phyloP scores from a whole-genome alignment of 2,113 vertebrate species.

The Archocentrus centrarchus region DNA sequence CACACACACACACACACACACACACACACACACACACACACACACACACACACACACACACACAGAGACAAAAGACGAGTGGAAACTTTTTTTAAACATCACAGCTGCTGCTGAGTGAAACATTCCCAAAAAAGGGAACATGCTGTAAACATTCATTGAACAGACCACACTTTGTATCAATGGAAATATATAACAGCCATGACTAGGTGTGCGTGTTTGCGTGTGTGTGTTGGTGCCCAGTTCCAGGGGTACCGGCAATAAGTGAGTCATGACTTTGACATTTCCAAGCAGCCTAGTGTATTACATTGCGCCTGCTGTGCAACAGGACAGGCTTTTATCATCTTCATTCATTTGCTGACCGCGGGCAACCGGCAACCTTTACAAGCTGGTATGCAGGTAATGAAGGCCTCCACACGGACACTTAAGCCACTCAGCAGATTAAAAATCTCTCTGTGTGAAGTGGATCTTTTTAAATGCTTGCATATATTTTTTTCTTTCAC shows the following conservation, averaged over 20 bases:
- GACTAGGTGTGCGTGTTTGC: conserved; percentile 11
- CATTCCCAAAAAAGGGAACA: conserved; percentile 67
- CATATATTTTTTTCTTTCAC: background rate
- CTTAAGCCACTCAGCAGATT: background rate
- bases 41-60: conserved; percentile 8
- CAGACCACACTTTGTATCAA: conserved; percentile 57
- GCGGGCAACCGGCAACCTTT: conserved; percentile 51
- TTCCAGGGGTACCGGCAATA: conserved; percentile 44
- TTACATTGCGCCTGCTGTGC: conserved; percentile 65
- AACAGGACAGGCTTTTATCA: conserved; percentile 58
- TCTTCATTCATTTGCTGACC: conserved; percentile 57
- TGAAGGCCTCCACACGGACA: background rate
- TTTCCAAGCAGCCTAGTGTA: conserved; percentile 64
- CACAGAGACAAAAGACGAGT: conserved; percentile 36
- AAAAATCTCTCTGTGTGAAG: background rate
- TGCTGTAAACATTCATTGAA: conserved; percentile 58
- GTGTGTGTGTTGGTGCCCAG: conserved; percentile 22
- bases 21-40: conserved; percentile 17
- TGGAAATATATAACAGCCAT: conserved; percentile 27
- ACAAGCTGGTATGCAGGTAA: conserved; percentile 21
- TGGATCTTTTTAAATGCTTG: background rate
- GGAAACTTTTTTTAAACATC: conserved; percentile 72
- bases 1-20: conserved; percentile 13
- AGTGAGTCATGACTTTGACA: conserved; percentile 74
- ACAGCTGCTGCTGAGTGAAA: conserved; percentile 64